Evolutionary conservation across 2,888 invertebrate species (phyloP).

Genomic region (Protonemura montana): DNA sequence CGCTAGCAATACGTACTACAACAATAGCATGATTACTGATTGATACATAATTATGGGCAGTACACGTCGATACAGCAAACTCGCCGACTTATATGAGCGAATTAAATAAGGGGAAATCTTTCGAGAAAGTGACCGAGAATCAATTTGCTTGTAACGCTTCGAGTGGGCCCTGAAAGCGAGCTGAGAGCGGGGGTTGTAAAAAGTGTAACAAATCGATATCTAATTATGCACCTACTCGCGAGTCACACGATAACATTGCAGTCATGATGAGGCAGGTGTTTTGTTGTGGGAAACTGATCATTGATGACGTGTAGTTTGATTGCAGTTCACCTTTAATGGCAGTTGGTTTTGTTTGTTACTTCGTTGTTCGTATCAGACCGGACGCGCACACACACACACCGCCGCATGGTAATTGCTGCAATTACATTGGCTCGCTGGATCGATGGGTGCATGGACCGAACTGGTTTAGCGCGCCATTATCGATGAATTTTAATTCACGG

Average conservation of each 20-base stretch:
- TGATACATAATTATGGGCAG: not conserved
- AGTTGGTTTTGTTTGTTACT: constrained; percentile 27
- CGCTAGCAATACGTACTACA: not conserved
- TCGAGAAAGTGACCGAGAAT: not conserved
- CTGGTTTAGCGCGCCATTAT: constrained; percentile 30
- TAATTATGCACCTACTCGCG: constrained; percentile 19
- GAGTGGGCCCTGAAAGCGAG: not conserved
- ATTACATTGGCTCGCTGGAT: constrained; percentile 35
- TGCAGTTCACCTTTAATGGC: constrained; percentile 34
- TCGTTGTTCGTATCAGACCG: not conserved
- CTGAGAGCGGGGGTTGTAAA: not conserved
- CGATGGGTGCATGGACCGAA: constrained; percentile 33
- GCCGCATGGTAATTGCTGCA: constrained; percentile 43
- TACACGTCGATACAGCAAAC: not conserved
- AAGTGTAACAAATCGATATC: not conserved
- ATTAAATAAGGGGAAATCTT: not conserved
- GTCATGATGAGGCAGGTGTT: constrained; percentile 33
- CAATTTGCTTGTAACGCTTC: not conserved
- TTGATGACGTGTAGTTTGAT: not conserved
- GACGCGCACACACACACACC: constrained; percentile 30
- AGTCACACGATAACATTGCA: not conserved
- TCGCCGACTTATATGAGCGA: not conserved
- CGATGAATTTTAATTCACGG: not conserved
- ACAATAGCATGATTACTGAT: not conserved
- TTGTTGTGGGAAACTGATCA: constrained; percentile 29